Base-by-base conservation (phyloP, 2,888 invertebrate species). In the Agriopis marginaria region DNA sequence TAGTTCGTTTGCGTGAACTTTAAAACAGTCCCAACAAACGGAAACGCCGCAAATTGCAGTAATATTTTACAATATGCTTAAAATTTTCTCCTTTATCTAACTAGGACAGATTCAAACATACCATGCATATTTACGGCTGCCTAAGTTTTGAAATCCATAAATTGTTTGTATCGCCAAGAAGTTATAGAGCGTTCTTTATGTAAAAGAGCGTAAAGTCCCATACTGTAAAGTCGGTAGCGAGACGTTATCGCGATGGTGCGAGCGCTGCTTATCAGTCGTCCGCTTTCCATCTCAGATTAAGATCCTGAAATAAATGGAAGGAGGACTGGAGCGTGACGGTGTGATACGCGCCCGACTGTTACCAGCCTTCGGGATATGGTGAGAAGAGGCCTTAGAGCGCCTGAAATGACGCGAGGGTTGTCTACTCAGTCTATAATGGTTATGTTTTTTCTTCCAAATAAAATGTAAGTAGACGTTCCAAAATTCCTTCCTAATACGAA, bases 291-390 rank as follows among this genome's bases (percentile, higher is more conserved):
- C 87, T 85, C 66, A 82, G 88, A 88, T 88, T 82, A 84, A 77
- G 82, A 86, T 86, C 86, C 84, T 82, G 82, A 85, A 88, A 88
- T 89, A 88, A 89, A 87, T 88, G 88, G 87, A 82, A 83, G 83
- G 84, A 82, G 82, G 84, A 80, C 79, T 77, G 77, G 85, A 79
- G 83, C 86, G 86, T 85, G 85, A 86, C 89, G 86, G 87, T 84
- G 85, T 86, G 85, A 87, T 81, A 83, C 78, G 82, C 79, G 80
- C 49, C 66, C 63, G 54, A 65, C 17, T 56, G 55, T 56, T 11
- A 14, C 10, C 40, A 14, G 42, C 32, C 32, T 23, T 14, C 23
- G 12, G 47, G 0, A 14, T 32, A 23, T 44, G 61, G 63, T 70
- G 74, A 54, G 42, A 42, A 14, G 17, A 8, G 17, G 51, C 17